phyloP scores from a whole-genome alignment of 23 tunicate species.

The Diplosoma virens region DNA sequence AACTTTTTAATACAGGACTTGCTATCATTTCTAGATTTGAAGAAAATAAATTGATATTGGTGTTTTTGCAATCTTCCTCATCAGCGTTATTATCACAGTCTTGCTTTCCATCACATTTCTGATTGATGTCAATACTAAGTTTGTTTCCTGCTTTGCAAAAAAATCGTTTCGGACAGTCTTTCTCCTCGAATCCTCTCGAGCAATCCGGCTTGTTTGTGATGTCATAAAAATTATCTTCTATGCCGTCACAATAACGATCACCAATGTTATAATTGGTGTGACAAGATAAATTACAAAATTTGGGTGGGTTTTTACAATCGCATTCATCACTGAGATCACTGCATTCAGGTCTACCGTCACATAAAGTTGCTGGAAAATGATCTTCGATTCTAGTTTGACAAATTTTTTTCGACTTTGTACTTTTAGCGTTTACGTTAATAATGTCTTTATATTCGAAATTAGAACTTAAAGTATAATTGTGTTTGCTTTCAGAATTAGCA shows the following conservation, averaged over 20 bases:
- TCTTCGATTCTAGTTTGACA: not conserved
- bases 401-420: not conserved
- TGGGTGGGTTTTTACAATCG: not conserved
- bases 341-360: conserved; percentile 21
- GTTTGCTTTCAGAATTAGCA: too few species aligned
- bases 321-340: conserved; percentile 2
- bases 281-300: conserved; percentile 7
- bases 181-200: not conserved
- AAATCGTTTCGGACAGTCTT: not conserved
- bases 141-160: too few species aligned
- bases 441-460: not conserved
- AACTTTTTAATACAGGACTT: not conserved
- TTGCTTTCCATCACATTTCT: not conserved
- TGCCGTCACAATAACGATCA: not conserved
- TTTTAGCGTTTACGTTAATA: too few species aligned
- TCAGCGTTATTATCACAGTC: not conserved
- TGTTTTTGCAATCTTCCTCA: conserved; percentile 5
- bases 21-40: not conserved
- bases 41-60: conserved; percentile 6
- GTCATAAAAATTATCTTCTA: not conserved
- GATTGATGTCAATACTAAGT: too few species aligned
- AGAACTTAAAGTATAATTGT: not conserved
- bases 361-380: not conserved
- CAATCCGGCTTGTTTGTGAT: not conserved
- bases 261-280: not conserved